Conservation (phyloP, 2,888 invertebrate genomes). For the Sesia apiformis region DNA sequence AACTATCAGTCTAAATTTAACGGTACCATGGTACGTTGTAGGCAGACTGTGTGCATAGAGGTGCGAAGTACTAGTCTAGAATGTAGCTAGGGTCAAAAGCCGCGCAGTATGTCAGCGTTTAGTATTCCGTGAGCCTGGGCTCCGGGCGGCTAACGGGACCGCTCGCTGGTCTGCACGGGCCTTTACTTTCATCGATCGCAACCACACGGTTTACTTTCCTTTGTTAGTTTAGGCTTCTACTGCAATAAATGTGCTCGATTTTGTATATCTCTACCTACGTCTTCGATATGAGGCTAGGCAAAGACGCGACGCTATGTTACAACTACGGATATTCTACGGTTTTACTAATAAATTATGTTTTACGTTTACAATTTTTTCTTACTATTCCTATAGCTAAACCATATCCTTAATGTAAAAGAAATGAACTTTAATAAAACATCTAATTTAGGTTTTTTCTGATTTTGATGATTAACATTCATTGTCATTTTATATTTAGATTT, state of each 20-base stretch:
- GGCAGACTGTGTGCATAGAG: conserved; percentile 31
- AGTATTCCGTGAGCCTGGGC: conserved; percentile 66
- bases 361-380: too few relatives aligned
- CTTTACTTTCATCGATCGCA: conserved; percentile 72
- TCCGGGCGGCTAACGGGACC: conserved; percentile 66
- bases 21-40: background rate
- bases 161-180: conserved; percentile 56
- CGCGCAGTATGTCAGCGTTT: conserved; percentile 73
- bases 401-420: too few relatives aligned
- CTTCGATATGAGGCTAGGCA: conserved; percentile 10
- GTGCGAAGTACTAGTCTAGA: conserved; percentile 66
- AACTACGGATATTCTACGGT: too few relatives aligned
- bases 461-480: too few relatives aligned
- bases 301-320: too few relatives aligned
- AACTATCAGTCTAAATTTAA: background rate
- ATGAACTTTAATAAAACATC: too few relatives aligned
- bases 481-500: too few relatives aligned
- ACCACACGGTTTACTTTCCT: conserved; percentile 70
- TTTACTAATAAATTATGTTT: too few relatives aligned
- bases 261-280: too few relatives aligned
- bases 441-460: too few relatives aligned
- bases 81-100: conserved; percentile 73
- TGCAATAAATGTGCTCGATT: conserved; percentile 13
- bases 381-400: too few relatives aligned
- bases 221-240: conserved; percentile 57